A percentile compares a stretch with the other conserved stretches of the same genome.
phyloP scores from a whole-genome alignment of 1,140 invertebrate species.

The Lutraria rhynchaena region DNA sequence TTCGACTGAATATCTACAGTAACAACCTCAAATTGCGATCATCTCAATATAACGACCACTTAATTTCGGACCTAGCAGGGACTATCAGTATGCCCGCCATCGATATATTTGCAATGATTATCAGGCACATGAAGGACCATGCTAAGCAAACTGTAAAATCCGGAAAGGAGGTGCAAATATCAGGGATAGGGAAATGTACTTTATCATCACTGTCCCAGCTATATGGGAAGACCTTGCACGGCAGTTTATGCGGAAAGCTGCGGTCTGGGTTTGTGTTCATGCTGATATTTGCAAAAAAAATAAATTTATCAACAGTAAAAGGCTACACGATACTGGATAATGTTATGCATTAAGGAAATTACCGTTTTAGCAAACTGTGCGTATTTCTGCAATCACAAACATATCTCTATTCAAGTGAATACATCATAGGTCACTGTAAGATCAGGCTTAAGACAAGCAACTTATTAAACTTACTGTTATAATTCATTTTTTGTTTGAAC shows the following conservation, averaged over 20 bases:
- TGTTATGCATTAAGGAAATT: neutral
- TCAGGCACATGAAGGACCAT: slow-evolving; percentile 20
- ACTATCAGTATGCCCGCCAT: too few relatives aligned
- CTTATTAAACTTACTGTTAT: too few relatives aligned
- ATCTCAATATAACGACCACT: too few relatives aligned
- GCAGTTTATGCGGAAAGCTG: slow-evolving; percentile 21
- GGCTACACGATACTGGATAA: neutral
- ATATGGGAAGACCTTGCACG: slow-evolving; percentile 25
- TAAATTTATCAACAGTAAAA: too few relatives aligned
- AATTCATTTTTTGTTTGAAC: too few relatives aligned
- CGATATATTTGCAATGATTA: slow-evolving; percentile 11
- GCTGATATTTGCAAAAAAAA: too few relatives aligned
- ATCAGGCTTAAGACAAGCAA: too few relatives aligned
- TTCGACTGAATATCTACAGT: too few relatives aligned
- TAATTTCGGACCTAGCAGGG: too few relatives aligned
- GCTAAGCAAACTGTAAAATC: neutral
- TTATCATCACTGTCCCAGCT: slow-evolving; percentile 20
- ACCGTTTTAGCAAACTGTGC: neutral
- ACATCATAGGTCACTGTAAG: too few relatives aligned
- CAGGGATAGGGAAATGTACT: neutral
- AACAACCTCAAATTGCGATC: too few relatives aligned
- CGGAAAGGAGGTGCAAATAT: neutral
- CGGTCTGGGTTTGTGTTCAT: neutral
- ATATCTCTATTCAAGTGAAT: neutral
- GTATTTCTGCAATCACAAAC: neutral